Percentiles rank a stretch among this genome's conserved stretches.
Evolutionary conservation across 2,797 vertebrate species (phyloP).

Genomic region (Lindbergichthys nudifrons): DNA sequence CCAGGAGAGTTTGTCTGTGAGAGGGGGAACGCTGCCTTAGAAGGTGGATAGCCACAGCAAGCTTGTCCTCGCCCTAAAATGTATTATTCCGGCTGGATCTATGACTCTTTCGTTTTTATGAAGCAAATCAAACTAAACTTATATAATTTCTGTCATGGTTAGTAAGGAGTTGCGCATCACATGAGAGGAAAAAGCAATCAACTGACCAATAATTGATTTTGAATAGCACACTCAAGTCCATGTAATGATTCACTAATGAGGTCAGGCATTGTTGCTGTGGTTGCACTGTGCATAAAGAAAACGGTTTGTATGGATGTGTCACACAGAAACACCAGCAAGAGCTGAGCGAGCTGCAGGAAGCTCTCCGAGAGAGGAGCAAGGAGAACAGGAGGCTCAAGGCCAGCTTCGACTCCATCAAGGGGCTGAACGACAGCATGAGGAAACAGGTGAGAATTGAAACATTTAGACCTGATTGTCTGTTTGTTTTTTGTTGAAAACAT

Average conservation of each 20-base stretch:
- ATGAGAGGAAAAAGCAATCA: neutral
- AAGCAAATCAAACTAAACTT: neutral
- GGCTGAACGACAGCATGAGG: conserved; percentile 89
- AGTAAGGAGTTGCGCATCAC: neutral
- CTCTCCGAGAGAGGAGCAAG: conserved; percentile 87
- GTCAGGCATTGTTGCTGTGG: neutral
- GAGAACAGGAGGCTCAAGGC: conserved; percentile 90
- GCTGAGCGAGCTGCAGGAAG: conserved; percentile 83
- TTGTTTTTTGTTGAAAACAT: neutral
- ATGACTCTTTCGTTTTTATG: neutral
- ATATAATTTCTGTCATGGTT: neutral
- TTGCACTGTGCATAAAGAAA: neutral
- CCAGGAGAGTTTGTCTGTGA: no score
- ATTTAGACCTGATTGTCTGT: neutral
- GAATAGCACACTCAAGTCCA: neutral
- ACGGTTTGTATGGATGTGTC: neutral
- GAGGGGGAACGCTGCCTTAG: no score
- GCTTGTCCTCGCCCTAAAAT: no score
- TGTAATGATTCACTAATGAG: neutral
- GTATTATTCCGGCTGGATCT: neutral
- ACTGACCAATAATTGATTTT: neutral
- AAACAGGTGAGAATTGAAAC: conserved; percentile 84
- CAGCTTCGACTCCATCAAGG: conserved; percentile 89
- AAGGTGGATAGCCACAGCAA: no score
- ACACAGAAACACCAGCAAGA: conserved; percentile 87